Percentiles rank a stretch among this genome's conserved stretches.
Conservation (phyloP, 2,797 vertebrate species). For the Triplophysa bombifrons region DNA sequence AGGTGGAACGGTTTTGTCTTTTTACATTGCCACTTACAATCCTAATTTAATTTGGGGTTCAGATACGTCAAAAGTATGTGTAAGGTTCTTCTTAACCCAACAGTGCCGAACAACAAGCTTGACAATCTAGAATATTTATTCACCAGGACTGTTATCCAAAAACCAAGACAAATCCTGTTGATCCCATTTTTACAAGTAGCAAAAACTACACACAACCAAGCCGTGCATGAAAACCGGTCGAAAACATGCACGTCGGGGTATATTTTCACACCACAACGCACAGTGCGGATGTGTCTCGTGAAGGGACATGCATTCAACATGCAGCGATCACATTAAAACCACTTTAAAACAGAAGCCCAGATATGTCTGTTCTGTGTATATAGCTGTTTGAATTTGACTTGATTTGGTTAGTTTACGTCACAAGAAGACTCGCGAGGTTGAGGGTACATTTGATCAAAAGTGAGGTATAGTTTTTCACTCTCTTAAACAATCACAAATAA, state of each 20-base stretch:
- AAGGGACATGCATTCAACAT: conserved; percentile 24
- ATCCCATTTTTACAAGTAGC: background rate
- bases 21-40: background rate
- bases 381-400: conserved; percentile 22
- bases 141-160: background rate
- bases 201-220: conserved; percentile 31
- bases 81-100: background rate
- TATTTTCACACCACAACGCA: conserved; percentile 28
- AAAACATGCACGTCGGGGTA: conserved; percentile 40
- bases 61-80: background rate
- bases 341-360: conserved; percentile 31
- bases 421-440: conserved; percentile 26
- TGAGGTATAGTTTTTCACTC: conserved; percentile 34
- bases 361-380: conserved; percentile 38
- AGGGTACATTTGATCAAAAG: conserved; percentile 37
- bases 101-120: background rate
- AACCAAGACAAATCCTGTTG: background rate
- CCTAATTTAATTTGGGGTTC: background rate
- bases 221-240: conserved; percentile 44
- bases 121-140: background rate
- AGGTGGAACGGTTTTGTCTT: background rate
- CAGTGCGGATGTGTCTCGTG: background rate
- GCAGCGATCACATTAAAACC: conserved; percentile 29
- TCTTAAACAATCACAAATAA: too few relatives aligned
- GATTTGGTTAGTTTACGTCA: conserved; percentile 42